Percentiles rank a stretch among this genome's conserved stretches.
Evolutionary conservation across 1,140 invertebrate genomes (phyloP).

Genomic region (Brachionus sp.): DNA sequence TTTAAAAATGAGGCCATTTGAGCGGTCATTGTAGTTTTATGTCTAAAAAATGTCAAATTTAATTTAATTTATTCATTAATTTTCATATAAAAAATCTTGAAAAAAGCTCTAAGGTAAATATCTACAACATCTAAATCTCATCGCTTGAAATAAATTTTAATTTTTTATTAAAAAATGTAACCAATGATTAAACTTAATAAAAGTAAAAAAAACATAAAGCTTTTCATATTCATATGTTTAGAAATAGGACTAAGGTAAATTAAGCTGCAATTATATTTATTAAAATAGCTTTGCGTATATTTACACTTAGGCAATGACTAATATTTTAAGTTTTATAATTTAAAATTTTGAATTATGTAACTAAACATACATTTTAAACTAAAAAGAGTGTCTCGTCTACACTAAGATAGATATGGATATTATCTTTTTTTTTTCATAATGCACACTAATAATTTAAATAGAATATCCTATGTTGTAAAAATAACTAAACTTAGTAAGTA

Average conservation of each 20-base stretch:
- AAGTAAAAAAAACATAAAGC: neutral
- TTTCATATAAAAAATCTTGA: neutral
- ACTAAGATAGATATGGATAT: neutral
- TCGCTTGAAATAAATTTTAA: neutral
- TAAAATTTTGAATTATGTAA: neutral
- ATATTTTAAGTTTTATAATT: neutral
- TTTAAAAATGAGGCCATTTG: slow-evolving; percentile 81
- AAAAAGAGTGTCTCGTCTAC: neutral
- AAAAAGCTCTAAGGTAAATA: neutral
- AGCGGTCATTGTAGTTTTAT: slow-evolving; percentile 66
- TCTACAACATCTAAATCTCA: neutral
- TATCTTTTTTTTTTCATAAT: neutral
- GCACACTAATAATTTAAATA: neutral
- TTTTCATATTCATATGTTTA: neutral
- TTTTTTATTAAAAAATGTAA: neutral
- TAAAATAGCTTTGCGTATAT: neutral
- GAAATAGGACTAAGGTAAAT: neutral
- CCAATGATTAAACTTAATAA: neutral
- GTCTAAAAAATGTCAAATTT: neutral
- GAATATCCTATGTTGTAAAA: neutral
- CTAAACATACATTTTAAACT: neutral
- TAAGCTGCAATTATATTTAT: neutral
- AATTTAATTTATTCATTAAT: neutral
- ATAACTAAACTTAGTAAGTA: neutral
- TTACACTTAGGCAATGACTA: neutral